Conservation (phyloP, 2,797 vertebrate species). For the Fundulus diaphanus region DNA sequence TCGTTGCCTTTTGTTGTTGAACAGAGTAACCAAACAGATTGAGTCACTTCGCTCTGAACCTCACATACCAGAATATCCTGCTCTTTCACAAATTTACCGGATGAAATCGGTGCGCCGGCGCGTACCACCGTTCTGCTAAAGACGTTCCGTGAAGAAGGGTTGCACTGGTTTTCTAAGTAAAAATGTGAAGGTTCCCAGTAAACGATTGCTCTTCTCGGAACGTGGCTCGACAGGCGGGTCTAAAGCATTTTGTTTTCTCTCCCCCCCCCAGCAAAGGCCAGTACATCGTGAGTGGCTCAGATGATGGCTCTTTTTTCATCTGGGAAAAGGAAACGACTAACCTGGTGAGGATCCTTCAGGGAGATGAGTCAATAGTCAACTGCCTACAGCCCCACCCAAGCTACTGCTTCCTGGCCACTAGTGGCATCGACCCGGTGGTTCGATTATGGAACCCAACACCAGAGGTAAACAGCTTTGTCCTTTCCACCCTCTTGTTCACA, state of each 20-base stretch:
- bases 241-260: slow-evolving; percentile 59
- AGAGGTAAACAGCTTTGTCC: slow-evolving; percentile 82
- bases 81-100: background rate
- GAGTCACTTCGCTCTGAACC: background rate
- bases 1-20: background rate
- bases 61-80: slow-evolving; percentile 4
- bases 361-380: slow-evolving; percentile 98
- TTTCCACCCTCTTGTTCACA: background rate
- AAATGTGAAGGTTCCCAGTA: background rate
- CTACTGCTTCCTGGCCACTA: slow-evolving; percentile 98
- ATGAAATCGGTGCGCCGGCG: background rate
- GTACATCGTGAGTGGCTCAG: slow-evolving; percentile 97
- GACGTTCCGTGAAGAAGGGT: background rate
- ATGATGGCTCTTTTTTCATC: slow-evolving; percentile 98
- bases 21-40: slow-evolving; percentile 5
- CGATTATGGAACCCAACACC: slow-evolving; percentile 96
- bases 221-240: slow-evolving; percentile 14
- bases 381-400: slow-evolving; percentile 98
- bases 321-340: slow-evolving; percentile 99
- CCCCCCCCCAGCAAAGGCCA: slow-evolving; percentile 89
- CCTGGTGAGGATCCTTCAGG: slow-evolving; percentile 95
- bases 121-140: background rate
- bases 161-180: background rate
- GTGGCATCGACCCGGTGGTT: slow-evolving; percentile 96
- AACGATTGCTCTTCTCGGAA: background rate